phyloP scores from a whole-genome alignment of 1,140 invertebrate species.

The Cotesia typhae region DNA sequence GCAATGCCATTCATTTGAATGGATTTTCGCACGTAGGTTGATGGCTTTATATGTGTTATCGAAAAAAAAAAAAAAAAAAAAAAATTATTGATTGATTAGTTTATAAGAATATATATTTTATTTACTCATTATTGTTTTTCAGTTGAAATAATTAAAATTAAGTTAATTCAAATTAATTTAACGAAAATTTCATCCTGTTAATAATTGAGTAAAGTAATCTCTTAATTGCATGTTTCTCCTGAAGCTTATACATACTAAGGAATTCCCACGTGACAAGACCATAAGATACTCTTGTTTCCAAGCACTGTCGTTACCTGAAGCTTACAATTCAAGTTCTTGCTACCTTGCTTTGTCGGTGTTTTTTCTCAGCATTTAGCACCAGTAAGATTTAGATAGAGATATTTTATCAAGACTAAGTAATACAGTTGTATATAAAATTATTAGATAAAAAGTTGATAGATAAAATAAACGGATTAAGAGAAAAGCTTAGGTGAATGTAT shows the following conservation, averaged over 20 bases:
- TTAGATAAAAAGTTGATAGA: conserved; percentile 2
- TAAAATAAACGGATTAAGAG: conserved; percentile 17
- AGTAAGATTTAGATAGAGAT: neutral
- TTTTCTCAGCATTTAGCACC: too few species aligned
- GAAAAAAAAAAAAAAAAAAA: too few species aligned
- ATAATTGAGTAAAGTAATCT: conserved; percentile 33
- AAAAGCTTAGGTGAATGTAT: conserved; percentile 18
- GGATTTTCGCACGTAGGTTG: neutral
- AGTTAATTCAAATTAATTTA: neutral
- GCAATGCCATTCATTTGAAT: neutral
- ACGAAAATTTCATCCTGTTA: conserved; percentile 9
- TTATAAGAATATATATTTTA: too few species aligned
- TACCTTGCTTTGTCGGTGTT: too few species aligned
- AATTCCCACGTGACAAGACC: conserved; percentile 17
- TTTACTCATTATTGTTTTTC: neutral
- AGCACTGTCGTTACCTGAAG: conserved; percentile 10
- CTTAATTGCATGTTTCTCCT: conserved; percentile 30
- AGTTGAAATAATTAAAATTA: neutral
- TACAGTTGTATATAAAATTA: neutral
- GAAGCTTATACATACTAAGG: conserved; percentile 8
- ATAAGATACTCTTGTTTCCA: conserved; percentile 27
- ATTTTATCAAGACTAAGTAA: neutral
- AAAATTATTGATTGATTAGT: too few species aligned
- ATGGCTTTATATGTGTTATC: neutral
- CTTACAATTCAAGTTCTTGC: neutral